A percentile compares a stretch with the other conserved stretches of the same genome.
These are phyloP conservation scores for Anoncus sp. DNA, from an alignment of 2,888 invertebrate species.

Conservation along the genomic window DNA sequence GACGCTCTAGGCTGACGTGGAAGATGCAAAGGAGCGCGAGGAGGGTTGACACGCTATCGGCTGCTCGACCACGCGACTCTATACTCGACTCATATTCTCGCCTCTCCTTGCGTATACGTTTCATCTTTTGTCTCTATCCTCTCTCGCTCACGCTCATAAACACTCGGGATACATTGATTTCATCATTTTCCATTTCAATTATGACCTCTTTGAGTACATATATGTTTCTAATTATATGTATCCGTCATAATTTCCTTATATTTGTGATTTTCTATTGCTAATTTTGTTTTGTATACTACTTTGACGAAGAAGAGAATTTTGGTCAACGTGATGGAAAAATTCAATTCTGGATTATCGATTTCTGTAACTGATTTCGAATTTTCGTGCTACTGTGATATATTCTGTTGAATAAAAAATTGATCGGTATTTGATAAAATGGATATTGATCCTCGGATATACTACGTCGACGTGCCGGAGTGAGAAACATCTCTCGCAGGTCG, in stretches of 20 bases:
- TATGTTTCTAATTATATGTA: not conserved
- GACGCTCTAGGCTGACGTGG: conserved; percentile 33
- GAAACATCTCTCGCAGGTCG: conserved; percentile 15
- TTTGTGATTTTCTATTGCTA: not conserved
- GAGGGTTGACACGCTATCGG: conserved; percentile 63
- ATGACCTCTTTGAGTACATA: too few relatives aligned
- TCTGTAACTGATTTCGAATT: not conserved
- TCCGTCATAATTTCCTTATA: not conserved
- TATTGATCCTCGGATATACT: conserved; percentile 43
- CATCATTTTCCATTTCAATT: conserved; percentile 19
- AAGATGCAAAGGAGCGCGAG: conserved; percentile 59
- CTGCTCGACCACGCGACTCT: conserved; percentile 53
- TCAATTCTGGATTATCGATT: not conserved
- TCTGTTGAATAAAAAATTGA: conserved; percentile 17
- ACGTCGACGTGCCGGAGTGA: conserved; percentile 11
- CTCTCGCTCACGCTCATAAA: not conserved
- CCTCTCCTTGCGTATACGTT: conserved; percentile 21
- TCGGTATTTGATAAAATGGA: conserved; percentile 26
- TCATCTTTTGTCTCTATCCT: conserved; percentile 15
- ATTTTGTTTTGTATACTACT: not conserved
- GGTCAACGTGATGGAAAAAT: not conserved
- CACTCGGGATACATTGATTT: conserved; percentile 9
- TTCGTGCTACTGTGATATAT: not conserved
- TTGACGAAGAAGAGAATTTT: not conserved
- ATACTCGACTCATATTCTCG: conserved; percentile 49